Evolutionary conservation across 1,140 invertebrate genomes (phyloP), one percentile per base, ranked within the genome.

Genomic region (Lepeophtheirus salmonis): DNA sequence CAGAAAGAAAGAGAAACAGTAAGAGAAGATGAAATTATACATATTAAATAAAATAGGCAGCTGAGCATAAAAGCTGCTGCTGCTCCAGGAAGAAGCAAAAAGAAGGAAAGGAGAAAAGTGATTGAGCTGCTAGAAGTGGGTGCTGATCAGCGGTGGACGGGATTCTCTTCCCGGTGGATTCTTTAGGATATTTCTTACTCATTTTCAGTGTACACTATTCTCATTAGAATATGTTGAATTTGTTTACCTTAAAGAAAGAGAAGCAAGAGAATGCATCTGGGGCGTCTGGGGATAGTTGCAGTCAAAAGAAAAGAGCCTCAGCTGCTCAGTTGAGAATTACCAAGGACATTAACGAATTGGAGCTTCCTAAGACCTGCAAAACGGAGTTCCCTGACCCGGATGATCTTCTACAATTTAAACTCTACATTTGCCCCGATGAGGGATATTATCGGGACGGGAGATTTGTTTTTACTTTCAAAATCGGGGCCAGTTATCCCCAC

Each of bases 401-500:
- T 77, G 91, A 97, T 74, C 77, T 97, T 67, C 77, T 97, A 64
- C 89, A 83, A 73, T 97, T 97, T 72, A 96, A 95, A 77, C 75
- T 97, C 66, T 83, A 90, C 58, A 96, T 97, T 70, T 89, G 82
- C 70, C 92, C 92, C 63, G 92, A 97, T 78, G 91, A 97, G 76
- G 83, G 91, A 56, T 96, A 92, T 73, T 96, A 97, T 72, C 80
- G 83, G 78, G 82, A 82, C 66, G 92, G 92, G 59, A 78, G 83
- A 72, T 97, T 97, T 76, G 78, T 84, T 65, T 97, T 97, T 79
- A 94, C 86, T 74, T 97, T 97, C 76, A 92, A 89, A 79, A 89
- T 96, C 68, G 89, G 89, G 64, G 87, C 86, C 67, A 92, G 88
- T 72, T 97, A 96, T 75, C 92, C 91, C 56, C 91, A 96, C 70